phyloP scores from a whole-genome alignment of 2,797 vertebrate species.

The Tauraco hartlaubi region DNA sequence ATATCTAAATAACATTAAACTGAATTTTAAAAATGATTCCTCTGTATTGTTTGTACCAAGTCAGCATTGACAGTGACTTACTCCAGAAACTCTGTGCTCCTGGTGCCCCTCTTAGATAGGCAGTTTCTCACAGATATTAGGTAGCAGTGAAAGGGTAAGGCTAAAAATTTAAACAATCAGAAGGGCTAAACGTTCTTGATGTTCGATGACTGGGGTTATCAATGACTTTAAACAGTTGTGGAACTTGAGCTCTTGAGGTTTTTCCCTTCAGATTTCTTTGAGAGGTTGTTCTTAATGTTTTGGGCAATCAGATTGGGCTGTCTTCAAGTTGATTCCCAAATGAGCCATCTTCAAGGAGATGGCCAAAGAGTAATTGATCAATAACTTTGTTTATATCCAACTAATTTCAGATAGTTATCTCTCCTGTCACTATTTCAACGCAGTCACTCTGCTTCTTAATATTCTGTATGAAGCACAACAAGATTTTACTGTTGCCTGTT shows the following conservation, averaged over 20 bases:
- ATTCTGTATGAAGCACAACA: neutral
- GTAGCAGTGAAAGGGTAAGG: neutral
- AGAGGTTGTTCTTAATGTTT: neutral
- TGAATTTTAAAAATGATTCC: constrained; percentile 49
- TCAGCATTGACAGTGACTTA: constrained; percentile 15
- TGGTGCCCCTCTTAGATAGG: neutral
- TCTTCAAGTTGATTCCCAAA: neutral
- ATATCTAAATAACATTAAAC: constrained; percentile 70
- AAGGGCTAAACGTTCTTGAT: neutral
- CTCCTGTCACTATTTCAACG: neutral
- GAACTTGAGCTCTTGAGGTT: neutral
- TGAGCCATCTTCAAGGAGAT: neutral
- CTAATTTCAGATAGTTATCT: neutral
- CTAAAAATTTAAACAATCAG: neutral
- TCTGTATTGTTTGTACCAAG: constrained; percentile 69
- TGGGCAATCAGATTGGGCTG: neutral
- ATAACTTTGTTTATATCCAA: neutral
- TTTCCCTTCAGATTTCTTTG: neutral
- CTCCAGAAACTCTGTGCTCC: neutral
- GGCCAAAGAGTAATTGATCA: neutral
- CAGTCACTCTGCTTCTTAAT: neutral
- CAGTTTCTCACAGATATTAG: neutral
- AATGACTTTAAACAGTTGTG: neutral
- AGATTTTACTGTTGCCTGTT: neutral
- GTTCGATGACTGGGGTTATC: neutral